Evolutionary conservation across 2,888 invertebrate species (phyloP), one percentile per base, ranked within the genome.

Genomic region (Chelonus formosanus): DNA sequence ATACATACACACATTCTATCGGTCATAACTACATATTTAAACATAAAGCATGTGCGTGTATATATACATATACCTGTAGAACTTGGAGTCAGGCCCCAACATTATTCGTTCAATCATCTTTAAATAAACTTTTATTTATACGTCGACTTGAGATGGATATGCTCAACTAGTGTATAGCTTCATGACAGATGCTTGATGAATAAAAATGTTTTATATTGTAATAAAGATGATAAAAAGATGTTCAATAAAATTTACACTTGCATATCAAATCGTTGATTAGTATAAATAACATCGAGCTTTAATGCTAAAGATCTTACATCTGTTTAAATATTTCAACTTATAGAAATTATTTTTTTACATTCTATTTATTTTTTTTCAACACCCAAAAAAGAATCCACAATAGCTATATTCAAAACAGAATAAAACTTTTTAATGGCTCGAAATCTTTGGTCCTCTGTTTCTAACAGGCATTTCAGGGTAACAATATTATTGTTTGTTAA

Each of bases 41-140:
- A 59, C 64, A 59, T 63, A 20, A 20, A 20, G 20, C 20, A 20
- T 20, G 20, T 20, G 20, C 20, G 20, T 20, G 20, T 20, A 20
- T 20, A 20, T 20, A 20, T 20, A 20, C 2, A 20, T 20, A 20
- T 20, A 20, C 20, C 20, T 20, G 20, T 20, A 20, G 20, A 20
- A 20, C 70, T 65, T 40, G 31, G 52, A 54, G 68, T 67, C 66
- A 70, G 69, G 66, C 68, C 69, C 71, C 65, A 67, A 61, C 62
- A 65, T 70, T 65, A 20, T 20, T 20, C 58, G 65, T 72, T 71
- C 72, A 71, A 69, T 80, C 75, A 77, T 80, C 80, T 81, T 81
- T 82, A 81, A 81, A 81, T 82, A 81, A 82, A 81, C 79, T 81
- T 82, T 82, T 82, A 81, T 82, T 82, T 80, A 80, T 81, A 80